Evolutionary conservation across 1,140 invertebrate genomes (phyloP), one percentile per base, ranked within the genome.

Genomic region (Drosophila athabasca): DNA sequence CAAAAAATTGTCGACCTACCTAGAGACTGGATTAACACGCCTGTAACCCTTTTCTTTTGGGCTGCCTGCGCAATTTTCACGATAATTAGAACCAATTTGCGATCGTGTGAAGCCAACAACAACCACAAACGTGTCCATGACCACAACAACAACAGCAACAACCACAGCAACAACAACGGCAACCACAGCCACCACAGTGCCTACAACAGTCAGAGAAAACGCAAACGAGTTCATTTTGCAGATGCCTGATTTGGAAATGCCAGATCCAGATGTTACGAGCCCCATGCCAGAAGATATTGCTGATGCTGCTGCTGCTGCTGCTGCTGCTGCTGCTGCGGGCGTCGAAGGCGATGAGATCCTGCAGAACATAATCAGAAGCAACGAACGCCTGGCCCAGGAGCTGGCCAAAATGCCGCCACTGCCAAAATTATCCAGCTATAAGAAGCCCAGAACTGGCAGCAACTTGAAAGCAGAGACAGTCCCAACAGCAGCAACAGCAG

Each of bases 151-250:
- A 61, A 11, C 81, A 71, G 26, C 57, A n/a, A n/a, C 17, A 53
- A 7, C 51, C 35, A 13, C 72, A 48, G 31, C 7, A 35, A 29
- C 53, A 46, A 11, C 60, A 46, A 11, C 60, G 43, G 44, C 67
- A 61, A 11, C 81, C 65, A 35, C 57, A 52, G 11, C 48, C 31
- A 13, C 73, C 26, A 13, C 73, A 48, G 41, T 51, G 29, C 26
- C 66, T 46, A 35, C 71, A 48, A 43, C 57, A 59, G 19, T 35
- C 76, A 89, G 67, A 68, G 87, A 73, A 90, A 90, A 52, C 80
- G 89, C 35, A 90, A 90, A 62, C 90, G 85, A 54, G 90, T 91
- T 46, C 90, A 89, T 58, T 91, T 91, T 74, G 82, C 90, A 39
- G 35, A 39, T 64, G 61, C 69, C 46, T 88, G 75, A 90, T 13